A percentile compares a stretch with the other conserved stretches of the same genome.
phyloP scores from a whole-genome alignment of 1,140 invertebrate species.

The Vanessa tameamea region DNA sequence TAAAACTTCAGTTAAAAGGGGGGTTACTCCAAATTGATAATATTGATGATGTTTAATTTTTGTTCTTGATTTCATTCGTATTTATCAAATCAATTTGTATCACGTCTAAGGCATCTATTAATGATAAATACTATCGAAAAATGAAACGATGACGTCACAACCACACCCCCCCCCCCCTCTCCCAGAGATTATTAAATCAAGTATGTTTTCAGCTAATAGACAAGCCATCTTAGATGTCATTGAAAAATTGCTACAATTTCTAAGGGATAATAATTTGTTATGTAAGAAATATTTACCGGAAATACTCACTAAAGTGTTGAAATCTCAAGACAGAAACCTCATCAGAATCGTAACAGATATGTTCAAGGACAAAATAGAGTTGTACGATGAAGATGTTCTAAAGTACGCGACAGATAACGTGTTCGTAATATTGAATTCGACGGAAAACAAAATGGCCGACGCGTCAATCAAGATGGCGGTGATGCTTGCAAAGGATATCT shows the following conservation, averaged over 20 bases:
- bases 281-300: slow-evolving; percentile 35
- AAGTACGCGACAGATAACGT: slow-evolving; percentile 13
- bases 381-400: slow-evolving; percentile 29
- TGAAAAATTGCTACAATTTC: slow-evolving; percentile 32
- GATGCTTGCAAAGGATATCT: slow-evolving; percentile 26
- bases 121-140: too few species aligned
- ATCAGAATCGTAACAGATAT: slow-evolving; percentile 35
- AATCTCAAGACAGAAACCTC: slow-evolving; percentile 9
- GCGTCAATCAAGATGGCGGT: not conserved
- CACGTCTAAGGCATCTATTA: too few species aligned
- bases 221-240: slow-evolving; percentile 38
- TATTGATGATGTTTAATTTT: too few species aligned
- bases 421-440: slow-evolving; percentile 4
- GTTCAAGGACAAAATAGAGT: slow-evolving; percentile 42
- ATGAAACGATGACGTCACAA: too few species aligned
- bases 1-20: too few species aligned
- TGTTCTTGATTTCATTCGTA: too few species aligned
- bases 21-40: too few species aligned
- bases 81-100: too few species aligned
- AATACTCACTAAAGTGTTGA: slow-evolving; percentile 26
- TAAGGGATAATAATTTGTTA: slow-evolving; percentile 41
- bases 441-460: slow-evolving; percentile 11
- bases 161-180: too few species aligned
- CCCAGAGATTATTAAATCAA: too few species aligned
- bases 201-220: slow-evolving; percentile 26